These are phyloP conservation scores for Hippocampus kuda DNA, from an alignment of 2,797 vertebrate species.

Conservation along the genomic window DNA sequence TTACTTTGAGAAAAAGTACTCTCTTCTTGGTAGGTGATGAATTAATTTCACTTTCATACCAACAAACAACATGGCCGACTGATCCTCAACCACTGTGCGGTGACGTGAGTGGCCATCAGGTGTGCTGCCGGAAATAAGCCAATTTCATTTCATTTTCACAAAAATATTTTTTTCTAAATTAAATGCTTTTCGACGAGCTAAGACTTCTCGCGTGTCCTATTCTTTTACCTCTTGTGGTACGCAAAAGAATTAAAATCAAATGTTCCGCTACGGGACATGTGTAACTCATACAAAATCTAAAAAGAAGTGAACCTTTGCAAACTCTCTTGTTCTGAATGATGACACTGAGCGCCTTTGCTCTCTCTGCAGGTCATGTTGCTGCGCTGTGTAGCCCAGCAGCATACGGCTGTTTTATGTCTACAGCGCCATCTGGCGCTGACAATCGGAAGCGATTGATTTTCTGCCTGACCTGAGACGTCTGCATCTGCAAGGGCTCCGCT, in stretches of 20 bases:
- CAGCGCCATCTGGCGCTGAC: constrained; percentile 21
- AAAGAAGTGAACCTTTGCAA: too few species aligned
- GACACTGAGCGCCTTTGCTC: neutral
- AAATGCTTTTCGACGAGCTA: too few species aligned
- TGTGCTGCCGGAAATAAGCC: too few species aligned
- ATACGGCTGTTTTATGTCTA: constrained; percentile 42
- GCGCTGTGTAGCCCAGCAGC: constrained; percentile 53
- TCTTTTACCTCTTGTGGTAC: too few species aligned
- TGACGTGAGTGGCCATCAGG: too few species aligned
- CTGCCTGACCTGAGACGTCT: constrained; percentile 16
- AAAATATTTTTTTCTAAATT: too few species aligned
- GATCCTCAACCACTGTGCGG: neutral
- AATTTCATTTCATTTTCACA: too few species aligned
- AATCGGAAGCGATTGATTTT: constrained; percentile 18
- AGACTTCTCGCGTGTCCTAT: too few species aligned
- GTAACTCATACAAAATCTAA: too few species aligned
- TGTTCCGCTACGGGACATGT: too few species aligned
- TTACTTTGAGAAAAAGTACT: constrained; percentile 10
- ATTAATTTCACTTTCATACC: neutral
- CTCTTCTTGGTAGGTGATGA: constrained; percentile 46
- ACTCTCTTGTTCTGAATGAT: neutral
- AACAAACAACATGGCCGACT: neutral
- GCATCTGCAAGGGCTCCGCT: neutral
- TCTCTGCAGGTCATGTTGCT: constrained; percentile 1
- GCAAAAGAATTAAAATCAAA: too few species aligned